A percentile compares a stretch with the other conserved stretches of the same genome.
These are phyloP conservation scores for Sarcophaga rosellei DNA, from an alignment of 2,888 invertebrate species.

Conservation along the genomic window DNA sequence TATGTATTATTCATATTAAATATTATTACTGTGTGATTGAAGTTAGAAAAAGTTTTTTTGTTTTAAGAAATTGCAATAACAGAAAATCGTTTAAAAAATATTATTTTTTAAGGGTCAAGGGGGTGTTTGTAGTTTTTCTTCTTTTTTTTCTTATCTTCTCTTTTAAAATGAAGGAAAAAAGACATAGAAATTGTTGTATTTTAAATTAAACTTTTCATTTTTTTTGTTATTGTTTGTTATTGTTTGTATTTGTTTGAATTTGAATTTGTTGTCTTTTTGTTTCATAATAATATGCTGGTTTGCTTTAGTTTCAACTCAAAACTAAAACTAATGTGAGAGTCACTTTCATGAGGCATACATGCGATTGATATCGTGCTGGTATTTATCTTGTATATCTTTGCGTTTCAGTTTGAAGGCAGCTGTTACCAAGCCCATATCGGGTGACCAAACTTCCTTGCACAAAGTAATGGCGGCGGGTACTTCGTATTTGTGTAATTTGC, in stretches of 20 bases:
- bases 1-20: neutral
- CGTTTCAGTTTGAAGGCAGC: slow-evolving; percentile 99
- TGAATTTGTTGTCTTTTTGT: slow-evolving; percentile 9
- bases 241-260: slow-evolving; percentile 34
- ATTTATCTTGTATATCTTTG: slow-evolving; percentile 96
- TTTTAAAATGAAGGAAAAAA: neutral
- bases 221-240: slow-evolving; percentile 26
- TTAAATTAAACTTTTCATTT: slow-evolving; percentile 17
- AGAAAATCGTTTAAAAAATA: no score
- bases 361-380: slow-evolving; percentile 94
- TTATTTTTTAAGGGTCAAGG: no score
- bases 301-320: slow-evolving; percentile 42
- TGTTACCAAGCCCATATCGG: slow-evolving; percentile 98
- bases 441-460: slow-evolving; percentile 97
- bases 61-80: no score
- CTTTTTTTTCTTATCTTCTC: slow-evolving; percentile 3
- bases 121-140: neutral
- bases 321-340: slow-evolving; percentile 72
- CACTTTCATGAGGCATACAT: slow-evolving; percentile 95
- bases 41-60: no score
- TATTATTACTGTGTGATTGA: neutral
- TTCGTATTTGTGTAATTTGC: slow-evolving; percentile 94
- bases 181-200: no score
- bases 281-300: neutral
- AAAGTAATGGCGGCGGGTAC: slow-evolving; percentile 94